These are phyloP conservation scores for Diplosoma virens DNA, from an alignment of 23 tunicate genomes.

Conservation along the genomic window DNA sequence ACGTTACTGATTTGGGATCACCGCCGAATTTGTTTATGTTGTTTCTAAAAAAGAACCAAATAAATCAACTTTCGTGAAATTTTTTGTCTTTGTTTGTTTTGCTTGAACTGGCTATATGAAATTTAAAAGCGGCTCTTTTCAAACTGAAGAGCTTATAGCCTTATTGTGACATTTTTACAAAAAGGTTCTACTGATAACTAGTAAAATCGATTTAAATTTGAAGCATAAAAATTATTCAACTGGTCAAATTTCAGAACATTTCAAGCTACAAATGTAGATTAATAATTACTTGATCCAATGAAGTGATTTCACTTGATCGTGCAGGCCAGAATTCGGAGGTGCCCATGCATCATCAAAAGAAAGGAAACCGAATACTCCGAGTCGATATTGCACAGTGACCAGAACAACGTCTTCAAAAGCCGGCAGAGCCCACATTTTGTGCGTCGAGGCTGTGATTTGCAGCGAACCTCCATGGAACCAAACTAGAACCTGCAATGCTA, in stretches of 20 bases:
- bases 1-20: constrained; percentile 63
- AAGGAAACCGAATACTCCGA: constrained; percentile 84
- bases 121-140: too few species aligned
- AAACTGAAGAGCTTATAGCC: too few species aligned
- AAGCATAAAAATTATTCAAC: too few species aligned
- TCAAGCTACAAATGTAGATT: too few species aligned
- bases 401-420: constrained; percentile 86
- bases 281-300: constrained; percentile 82
- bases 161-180: too few species aligned
- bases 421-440: constrained; percentile 75
- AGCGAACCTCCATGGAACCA: constrained; percentile 94
- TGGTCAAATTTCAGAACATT: too few species aligned
- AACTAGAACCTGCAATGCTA: constrained; percentile 52
- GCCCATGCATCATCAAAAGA: constrained; percentile 74
- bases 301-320: constrained; percentile 79
- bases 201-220: too few species aligned
- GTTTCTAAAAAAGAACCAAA: constrained; percentile 33
- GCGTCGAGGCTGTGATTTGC: constrained; percentile 50
- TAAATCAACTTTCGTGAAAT: too few species aligned
- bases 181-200: too few species aligned
- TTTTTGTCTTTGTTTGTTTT: too few species aligned
- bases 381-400: constrained; percentile 83
- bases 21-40: constrained; percentile 83
- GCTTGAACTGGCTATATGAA: too few species aligned
- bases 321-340: constrained; percentile 61